Percentiles rank a stretch among this genome's conserved stretches.
These are phyloP conservation scores for Distichodus sexfasciatus DNA, from an alignment of 2,797 vertebrate genomes.

Conservation along the genomic window DNA sequence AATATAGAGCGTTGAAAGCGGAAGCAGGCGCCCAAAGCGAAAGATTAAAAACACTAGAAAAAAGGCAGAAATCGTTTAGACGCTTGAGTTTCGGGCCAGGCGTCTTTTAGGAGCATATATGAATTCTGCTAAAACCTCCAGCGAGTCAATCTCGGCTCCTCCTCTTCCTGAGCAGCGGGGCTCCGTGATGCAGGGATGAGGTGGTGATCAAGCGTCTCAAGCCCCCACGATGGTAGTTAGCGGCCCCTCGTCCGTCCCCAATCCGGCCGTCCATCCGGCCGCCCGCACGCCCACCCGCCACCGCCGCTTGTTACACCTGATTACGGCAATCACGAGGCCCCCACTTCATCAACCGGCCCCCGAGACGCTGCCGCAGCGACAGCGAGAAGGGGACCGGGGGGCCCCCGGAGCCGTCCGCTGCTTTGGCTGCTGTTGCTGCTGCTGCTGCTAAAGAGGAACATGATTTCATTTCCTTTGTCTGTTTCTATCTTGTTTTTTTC, in stretches of 20 bases:
- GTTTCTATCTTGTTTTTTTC: conserved; percentile 3
- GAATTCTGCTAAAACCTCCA: too few relatives aligned
- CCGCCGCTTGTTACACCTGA: conserved; percentile 63
- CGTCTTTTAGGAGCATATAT: too few relatives aligned
- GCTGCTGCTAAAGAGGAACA: conserved; percentile 42
- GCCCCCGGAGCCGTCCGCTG: conserved; percentile 38
- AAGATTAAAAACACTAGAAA: not conserved
- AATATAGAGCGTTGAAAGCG: too few relatives aligned
- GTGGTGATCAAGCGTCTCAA: conserved; percentile 52
- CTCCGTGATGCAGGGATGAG: too few relatives aligned
- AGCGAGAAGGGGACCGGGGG: conserved; percentile 19
- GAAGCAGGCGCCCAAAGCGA: conserved; percentile 9
- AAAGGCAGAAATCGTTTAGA: too few relatives aligned
- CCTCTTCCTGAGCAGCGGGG: too few relatives aligned
- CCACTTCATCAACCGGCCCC: conserved; percentile 58
- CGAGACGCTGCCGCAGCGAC: conserved; percentile 11
- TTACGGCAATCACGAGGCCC: conserved; percentile 67
- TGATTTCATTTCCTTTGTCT: conserved; percentile 52
- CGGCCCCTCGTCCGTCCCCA: too few relatives aligned
- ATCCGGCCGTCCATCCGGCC: conserved; percentile 59
- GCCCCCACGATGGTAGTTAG: too few relatives aligned
- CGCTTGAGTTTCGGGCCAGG: too few relatives aligned
- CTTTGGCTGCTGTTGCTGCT: conserved; percentile 51
- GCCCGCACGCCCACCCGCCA: too few relatives aligned
- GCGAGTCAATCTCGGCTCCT: too few relatives aligned